Conservation (phyloP, 2,888 invertebrate genomes). For the Lapara coniferarum region DNA sequence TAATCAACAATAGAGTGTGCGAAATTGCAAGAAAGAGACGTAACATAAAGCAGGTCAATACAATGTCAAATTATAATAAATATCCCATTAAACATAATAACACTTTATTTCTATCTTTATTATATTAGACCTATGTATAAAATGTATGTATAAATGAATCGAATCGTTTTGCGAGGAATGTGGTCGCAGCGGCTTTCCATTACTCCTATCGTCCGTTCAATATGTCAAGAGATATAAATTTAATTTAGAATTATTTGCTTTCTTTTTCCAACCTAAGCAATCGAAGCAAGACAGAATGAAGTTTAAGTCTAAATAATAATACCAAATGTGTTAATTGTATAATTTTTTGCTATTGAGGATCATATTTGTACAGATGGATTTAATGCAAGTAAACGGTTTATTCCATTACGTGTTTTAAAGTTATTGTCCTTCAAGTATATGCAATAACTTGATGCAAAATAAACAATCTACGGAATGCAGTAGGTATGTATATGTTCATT, state of each 20-base stretch:
- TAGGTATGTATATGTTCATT: neutral
- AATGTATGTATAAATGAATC: conserved; percentile 42
- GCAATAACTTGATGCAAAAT: neutral
- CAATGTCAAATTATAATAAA: neutral
- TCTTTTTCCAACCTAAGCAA: neutral
- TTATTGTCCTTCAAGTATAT: neutral
- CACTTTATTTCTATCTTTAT: neutral
- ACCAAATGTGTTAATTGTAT: too few relatives aligned
- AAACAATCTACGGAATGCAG: conserved; percentile 16
- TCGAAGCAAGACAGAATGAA: neutral
- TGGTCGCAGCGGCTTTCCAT: conserved; percentile 57
- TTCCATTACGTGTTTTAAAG: conserved; percentile 9
- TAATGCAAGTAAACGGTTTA: neutral
- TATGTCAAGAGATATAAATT: conserved; percentile 15
- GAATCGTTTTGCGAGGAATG: conserved; percentile 56
- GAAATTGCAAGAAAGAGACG: neutral
- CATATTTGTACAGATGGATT: conserved; percentile 4
- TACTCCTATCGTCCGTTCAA: conserved; percentile 14
- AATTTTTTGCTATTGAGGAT: neutral
- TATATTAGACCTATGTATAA: conserved; percentile 22
- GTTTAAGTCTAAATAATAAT: neutral
- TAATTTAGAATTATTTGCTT: neutral
- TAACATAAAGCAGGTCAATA: neutral
- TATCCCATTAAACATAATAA: neutral
- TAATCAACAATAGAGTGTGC: neutral